Evolutionary conservation across 2,888 invertebrate genomes (phyloP), one percentile per base, ranked within the genome.

Genomic region (Nomada lathburiana): DNA sequence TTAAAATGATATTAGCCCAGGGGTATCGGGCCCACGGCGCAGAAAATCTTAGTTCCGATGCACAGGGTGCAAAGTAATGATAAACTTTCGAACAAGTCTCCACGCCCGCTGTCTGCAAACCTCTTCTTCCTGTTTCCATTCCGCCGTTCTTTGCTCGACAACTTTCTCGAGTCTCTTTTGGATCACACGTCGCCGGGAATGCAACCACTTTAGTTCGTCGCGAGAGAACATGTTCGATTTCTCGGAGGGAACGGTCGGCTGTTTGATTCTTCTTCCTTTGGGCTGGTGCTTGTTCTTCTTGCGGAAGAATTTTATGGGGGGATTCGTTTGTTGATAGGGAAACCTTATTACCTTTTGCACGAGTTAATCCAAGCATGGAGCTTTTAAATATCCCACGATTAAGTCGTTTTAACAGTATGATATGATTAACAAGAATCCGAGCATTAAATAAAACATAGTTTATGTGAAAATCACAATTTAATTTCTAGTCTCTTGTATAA

Each of bases 1-100:
- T 92, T 92, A 92, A 92, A 93, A 93, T 92, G 91, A 92, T 92
- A 92, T 93, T 91, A 91, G 88, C 83, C 82, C 74, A 73, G 59
- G 80, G 83, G 78, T 84, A 86, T 86, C 86, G 82, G 73, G 65
- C 69, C 70, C 76, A 59, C 64, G 79, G 53, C 52, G 78, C 55
- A 70, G 81, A 13, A 13, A 72, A 73, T 36, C 76, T 68, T 55
- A 87, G 85, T 86, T 85, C 87, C 88, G 85, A 88, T 89, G 88
- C 87, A 89, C 86, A 26, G 82, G 76, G 88, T 86, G 90, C 87
- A 89, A 92, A 92, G 90, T 91, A 92, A 92, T 91, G 92, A 92
- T 91, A 92, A 93, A 93, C 91, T 93, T 92, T 86, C 76, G 88
- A 91, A 91, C 90, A 90, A 92, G 90, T 90, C 86, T 82, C 84